Evolutionary conservation across 2,113 vertebrate species (phyloP), one percentile per base, ranked within the genome.

Genomic region (Tupaia chinensis): DNA sequence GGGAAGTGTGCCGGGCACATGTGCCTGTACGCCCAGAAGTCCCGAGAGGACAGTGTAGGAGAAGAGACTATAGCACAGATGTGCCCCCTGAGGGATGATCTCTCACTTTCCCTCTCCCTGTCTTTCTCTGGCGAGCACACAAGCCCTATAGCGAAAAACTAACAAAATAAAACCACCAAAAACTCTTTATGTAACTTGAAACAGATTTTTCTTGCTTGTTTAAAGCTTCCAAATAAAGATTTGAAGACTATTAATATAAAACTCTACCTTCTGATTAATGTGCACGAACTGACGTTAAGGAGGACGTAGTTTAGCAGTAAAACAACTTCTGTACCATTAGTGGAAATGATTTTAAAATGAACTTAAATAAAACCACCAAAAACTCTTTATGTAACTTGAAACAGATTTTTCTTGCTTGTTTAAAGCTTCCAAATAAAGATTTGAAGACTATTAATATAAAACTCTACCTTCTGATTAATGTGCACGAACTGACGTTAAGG

Each of bases 321-420:
- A 85, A 85, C 88, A 95, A 91, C 69, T 73, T 83, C n/a, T 93
- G 80, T 14, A 27, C 89, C 81, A 88, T 95, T 88, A 95, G 91
- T 54, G 53, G 25, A 29, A 54, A 87, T 25, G 12, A 80, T 89
- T 89, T 4, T 27, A 92, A 85, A 72, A 53, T 9, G 63, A 77
- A 85, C 44, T n/a, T n/a, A 44, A 44, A 44, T 44, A 44, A 44
- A 44, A 44, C 44, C 44, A 44, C 44, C 44, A 44, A 44, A 96
- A 95, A 78, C 27, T 76, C 74, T 95, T 90, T 32, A 53, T 63
- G 27, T 53, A 88, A 82, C 58, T 90, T 78, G 91, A 95, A 91
- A 95, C 56, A 65, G 80, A 44, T 44, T 79, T 91, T 68, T 87
- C 87, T n/a, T 68, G 22, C 81, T 77, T 94, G 25, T 90, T 87